Evolutionary conservation across 2,888 invertebrate species (phyloP).

Genomic region (Ditula angustiorana): DNA sequence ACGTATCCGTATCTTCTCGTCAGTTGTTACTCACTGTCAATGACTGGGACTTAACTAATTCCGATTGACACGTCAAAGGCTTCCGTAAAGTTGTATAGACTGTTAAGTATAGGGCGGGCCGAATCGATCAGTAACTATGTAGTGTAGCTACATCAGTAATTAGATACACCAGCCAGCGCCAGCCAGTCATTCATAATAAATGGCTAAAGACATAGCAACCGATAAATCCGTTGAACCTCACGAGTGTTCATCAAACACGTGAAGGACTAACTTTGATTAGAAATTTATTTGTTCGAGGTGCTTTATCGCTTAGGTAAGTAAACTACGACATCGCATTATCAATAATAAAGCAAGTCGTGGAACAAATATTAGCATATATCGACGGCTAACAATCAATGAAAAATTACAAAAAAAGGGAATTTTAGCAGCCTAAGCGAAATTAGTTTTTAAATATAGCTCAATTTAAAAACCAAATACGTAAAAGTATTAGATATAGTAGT

Average conservation of each 20-base stretch:
- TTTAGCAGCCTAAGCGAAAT: too few relatives aligned
- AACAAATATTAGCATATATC: too few relatives aligned
- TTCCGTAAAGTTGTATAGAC: not conserved
- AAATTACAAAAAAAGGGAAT: too few relatives aligned
- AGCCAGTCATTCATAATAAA: conserved; percentile 20
- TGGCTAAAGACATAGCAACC: conserved; percentile 19
- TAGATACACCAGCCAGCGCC: conserved; percentile 14
- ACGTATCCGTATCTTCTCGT: too few relatives aligned
- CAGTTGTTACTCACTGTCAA: too few relatives aligned
- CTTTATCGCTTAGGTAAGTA: not conserved
- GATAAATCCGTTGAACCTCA: conserved; percentile 8
- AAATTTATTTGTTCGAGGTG: not conserved
- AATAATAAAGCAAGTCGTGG: too few relatives aligned
- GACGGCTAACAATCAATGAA: too few relatives aligned
- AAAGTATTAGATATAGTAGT: too few relatives aligned
- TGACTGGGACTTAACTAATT: too few relatives aligned
- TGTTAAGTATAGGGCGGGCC: conserved; percentile 11
- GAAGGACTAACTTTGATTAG: not conserved
- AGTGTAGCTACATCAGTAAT: conserved; percentile 22
- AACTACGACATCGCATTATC: too few relatives aligned
- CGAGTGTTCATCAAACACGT: conserved; percentile 7
- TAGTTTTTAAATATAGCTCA: too few relatives aligned
- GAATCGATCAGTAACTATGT: conserved; percentile 26
- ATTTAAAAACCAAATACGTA: too few relatives aligned
- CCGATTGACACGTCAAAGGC: not conserved